Evolutionary conservation across 1,140 invertebrate species (phyloP).

Genomic region (Rhagoletis pomonella): DNA sequence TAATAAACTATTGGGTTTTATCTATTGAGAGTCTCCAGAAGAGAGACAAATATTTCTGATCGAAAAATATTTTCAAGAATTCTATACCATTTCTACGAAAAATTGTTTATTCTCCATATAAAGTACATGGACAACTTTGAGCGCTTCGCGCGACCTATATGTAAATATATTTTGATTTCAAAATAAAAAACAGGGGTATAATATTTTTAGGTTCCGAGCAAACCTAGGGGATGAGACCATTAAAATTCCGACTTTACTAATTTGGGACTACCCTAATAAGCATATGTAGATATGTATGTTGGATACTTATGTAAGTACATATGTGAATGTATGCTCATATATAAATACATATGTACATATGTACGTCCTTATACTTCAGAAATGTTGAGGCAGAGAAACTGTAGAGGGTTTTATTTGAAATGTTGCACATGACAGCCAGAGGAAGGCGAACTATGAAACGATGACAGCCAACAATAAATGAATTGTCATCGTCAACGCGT

Average conservation of each 20-base stretch:
- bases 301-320: background rate
- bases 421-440: constrained; percentile 38
- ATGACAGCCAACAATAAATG: constrained; percentile 50
- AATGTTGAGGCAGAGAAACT: background rate
- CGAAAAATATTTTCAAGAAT: too few relatives aligned
- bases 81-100: too few relatives aligned
- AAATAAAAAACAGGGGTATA: too few relatives aligned
- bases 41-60: too few relatives aligned
- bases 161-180: too few relatives aligned
- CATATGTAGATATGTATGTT: background rate
- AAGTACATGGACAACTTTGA: too few relatives aligned
- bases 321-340: background rate
- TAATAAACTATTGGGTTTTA: too few relatives aligned
- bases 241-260: background rate
- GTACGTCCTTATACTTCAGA: background rate
- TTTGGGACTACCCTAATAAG: background rate
- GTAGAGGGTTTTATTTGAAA: constrained; percentile 25
- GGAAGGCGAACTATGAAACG: background rate
- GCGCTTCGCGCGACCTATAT: too few relatives aligned
- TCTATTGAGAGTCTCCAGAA: too few relatives aligned
- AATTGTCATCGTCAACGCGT: constrained; percentile 24
- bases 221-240: background rate
- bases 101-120: too few relatives aligned
- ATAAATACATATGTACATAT: background rate
- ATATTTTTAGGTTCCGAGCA: too few relatives aligned